Percentiles rank a stretch among this genome's conserved stretches.
phyloP scores from a whole-genome alignment of 2,888 invertebrate species.

The Andricus quercusramuli region DNA sequence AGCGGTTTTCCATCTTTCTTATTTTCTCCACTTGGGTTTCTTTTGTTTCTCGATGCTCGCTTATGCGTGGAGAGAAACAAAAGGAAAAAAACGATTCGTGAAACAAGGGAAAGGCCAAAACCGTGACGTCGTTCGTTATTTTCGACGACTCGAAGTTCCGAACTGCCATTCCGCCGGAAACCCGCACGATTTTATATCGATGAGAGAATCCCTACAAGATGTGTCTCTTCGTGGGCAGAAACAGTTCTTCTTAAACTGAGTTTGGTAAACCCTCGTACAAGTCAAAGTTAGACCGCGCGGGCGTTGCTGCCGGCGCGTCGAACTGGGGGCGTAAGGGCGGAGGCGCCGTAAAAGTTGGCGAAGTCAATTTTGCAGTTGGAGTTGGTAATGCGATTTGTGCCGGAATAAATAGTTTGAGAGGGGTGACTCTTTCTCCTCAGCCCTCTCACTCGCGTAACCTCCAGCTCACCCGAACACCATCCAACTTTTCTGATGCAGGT shows the following conservation, averaged over 20 bases:
- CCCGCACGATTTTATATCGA: slow-evolving; percentile 69
- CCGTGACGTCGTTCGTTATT: slow-evolving; percentile 60
- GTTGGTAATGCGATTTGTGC: slow-evolving; percentile 78
- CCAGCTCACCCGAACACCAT: slow-evolving; percentile 54
- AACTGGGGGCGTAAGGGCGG: slow-evolving; percentile 65
- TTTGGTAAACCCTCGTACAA: slow-evolving; percentile 77
- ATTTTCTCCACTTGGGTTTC: slow-evolving; percentile 3
- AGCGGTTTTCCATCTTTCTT: slow-evolving; percentile 5
- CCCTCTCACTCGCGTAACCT: slow-evolving; percentile 51
- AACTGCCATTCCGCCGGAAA: slow-evolving; percentile 67
- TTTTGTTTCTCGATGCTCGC: slow-evolving; percentile 21
- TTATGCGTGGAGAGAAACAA: slow-evolving; percentile 3
- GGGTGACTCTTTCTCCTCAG: slow-evolving; percentile 53
- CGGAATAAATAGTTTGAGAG: slow-evolving; percentile 74
- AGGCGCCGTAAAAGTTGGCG: slow-evolving; percentile 76
- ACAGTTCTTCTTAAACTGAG: slow-evolving; percentile 78
- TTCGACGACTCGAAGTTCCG: slow-evolving; percentile 62
- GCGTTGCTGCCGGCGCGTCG: slow-evolving; percentile 60
- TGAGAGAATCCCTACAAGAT: slow-evolving; percentile 64
- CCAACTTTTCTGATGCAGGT: slow-evolving; percentile 65
- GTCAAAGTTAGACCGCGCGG: slow-evolving; percentile 74
- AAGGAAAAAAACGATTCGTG: neutral
- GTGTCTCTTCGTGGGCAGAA: slow-evolving; percentile 63
- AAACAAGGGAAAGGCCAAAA: neutral
- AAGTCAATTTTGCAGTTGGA: slow-evolving; percentile 78